These are phyloP conservation scores for Sphaeridia pumilis DNA, from an alignment of 2,888 invertebrate species.

Conservation along the genomic window DNA sequence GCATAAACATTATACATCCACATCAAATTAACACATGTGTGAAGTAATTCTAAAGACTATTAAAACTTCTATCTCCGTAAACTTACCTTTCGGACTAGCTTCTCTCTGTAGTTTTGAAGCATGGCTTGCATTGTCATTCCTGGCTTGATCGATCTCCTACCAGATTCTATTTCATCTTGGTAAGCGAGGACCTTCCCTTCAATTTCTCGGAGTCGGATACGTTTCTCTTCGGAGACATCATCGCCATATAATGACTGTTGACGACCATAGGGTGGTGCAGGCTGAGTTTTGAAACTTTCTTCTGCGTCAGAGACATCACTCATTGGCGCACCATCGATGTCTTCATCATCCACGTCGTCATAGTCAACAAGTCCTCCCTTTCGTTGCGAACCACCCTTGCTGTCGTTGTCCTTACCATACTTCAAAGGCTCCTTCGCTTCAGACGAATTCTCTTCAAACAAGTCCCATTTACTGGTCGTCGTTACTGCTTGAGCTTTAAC, in stretches of 20 bases:
- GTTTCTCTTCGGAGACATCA: constrained; percentile 52
- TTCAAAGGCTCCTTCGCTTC: constrained; percentile 31
- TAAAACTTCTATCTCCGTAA: background rate
- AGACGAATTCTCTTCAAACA: constrained; percentile 47
- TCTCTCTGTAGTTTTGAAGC: constrained; percentile 79
- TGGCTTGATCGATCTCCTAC: constrained; percentile 56
- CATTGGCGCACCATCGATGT: constrained; percentile 41
- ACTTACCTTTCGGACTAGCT: constrained; percentile 68
- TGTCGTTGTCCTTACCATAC: background rate
- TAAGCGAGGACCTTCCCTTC: constrained; percentile 91
- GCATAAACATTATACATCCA: background rate
- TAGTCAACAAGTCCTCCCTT: constrained; percentile 38
- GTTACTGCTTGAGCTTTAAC: constrained; percentile 71
- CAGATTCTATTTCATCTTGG: constrained; percentile 89
- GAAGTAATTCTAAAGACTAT: background rate
- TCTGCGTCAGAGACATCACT: constrained; percentile 35
- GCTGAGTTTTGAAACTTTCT: constrained; percentile 8
- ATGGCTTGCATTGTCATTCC: constrained; percentile 68
- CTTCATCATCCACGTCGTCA: constrained; percentile 42
- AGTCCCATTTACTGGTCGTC: constrained; percentile 71
- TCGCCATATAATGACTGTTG: background rate
- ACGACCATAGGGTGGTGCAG: background rate
- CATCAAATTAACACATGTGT: constrained; percentile 5
- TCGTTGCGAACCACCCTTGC: background rate
- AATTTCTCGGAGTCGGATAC: constrained; percentile 72